Percentiles rank a stretch among this genome's conserved stretches.
phyloP scores from a whole-genome alignment of 1,140 invertebrate species.

The Drosophila sulfurigaster region DNA sequence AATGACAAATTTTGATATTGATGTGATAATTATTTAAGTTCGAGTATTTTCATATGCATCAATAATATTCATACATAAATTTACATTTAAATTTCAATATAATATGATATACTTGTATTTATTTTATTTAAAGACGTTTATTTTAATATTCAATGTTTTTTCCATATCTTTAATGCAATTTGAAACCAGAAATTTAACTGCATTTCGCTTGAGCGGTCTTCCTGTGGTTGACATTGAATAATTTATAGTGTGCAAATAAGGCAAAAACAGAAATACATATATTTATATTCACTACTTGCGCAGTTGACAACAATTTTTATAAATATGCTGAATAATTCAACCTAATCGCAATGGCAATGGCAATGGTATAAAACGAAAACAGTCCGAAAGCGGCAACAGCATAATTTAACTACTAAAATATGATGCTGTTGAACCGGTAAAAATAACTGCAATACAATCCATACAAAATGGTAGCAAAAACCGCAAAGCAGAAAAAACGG shows the following conservation, averaged over 20 bases:
- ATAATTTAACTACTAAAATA: slow-evolving; percentile 23
- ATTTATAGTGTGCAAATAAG: neutral
- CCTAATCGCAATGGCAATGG: neutral
- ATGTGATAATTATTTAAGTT: too few relatives aligned
- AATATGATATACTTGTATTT: too few relatives aligned
- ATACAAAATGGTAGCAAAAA: slow-evolving; percentile 20
- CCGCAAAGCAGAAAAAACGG: slow-evolving; percentile 5
- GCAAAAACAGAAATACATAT: neutral
- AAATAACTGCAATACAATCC: slow-evolving; percentile 31
- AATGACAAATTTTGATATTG: too few relatives aligned
- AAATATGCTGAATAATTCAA: neutral
- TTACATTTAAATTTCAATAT: too few relatives aligned
- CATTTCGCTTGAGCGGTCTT: too few relatives aligned
- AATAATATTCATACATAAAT: too few relatives aligned
- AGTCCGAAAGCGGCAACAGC: neutral
- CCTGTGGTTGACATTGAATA: too few relatives aligned
- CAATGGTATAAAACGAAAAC: neutral
- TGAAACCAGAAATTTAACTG: too few relatives aligned
- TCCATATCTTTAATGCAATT: too few relatives aligned
- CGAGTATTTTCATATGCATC: too few relatives aligned
- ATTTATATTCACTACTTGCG: neutral
- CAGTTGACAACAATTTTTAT: neutral
- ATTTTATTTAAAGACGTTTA: too few relatives aligned
- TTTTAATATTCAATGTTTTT: too few relatives aligned
- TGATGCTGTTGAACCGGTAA: neutral